Percentiles rank a stretch among this genome's conserved stretches.
phyloP scores from a whole-genome alignment of 2,888 invertebrate genomes.

The Nomada fabriciana region DNA sequence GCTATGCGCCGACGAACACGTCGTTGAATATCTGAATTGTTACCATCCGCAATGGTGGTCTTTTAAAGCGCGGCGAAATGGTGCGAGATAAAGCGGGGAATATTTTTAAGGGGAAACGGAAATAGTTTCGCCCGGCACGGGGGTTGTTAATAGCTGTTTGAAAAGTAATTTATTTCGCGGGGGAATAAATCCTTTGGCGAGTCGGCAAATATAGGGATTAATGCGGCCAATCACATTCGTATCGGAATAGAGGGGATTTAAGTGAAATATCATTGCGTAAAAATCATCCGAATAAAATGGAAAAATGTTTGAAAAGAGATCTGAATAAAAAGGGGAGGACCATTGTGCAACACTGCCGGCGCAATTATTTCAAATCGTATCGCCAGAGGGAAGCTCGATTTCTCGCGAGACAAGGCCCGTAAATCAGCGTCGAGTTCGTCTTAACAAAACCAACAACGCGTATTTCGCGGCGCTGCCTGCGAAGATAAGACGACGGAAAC shows the following conservation, averaged over 20 bases:
- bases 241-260: no score
- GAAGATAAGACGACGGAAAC: slow-evolving; percentile 67
- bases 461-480: slow-evolving; percentile 54
- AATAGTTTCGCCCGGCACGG: not conserved
- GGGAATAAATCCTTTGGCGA: not conserved
- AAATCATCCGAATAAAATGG: not conserved
- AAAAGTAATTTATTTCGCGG: not conserved
- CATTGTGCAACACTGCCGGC: not conserved
- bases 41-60: not conserved
- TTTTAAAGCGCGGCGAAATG: slow-evolving; percentile 14
- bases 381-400: slow-evolving; percentile 37
- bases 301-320: not conserved
- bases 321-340: not conserved
- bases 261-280: no score
- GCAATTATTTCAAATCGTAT: slow-evolving; percentile 55
- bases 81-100: slow-evolving; percentile 13
- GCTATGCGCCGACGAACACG: slow-evolving; percentile 17
- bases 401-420: slow-evolving; percentile 56
- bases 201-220: no score
- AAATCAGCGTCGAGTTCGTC: slow-evolving; percentile 61
- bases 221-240: no score
- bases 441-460: slow-evolving; percentile 65
- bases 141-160: not conserved
- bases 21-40: slow-evolving; percentile 8
- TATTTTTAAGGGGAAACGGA: not conserved